Percentiles rank a stretch among this genome's conserved stretches.
These are phyloP conservation scores for Anseranas semipalmata DNA, from an alignment of 2,113 vertebrate species.

Conservation along the genomic window DNA sequence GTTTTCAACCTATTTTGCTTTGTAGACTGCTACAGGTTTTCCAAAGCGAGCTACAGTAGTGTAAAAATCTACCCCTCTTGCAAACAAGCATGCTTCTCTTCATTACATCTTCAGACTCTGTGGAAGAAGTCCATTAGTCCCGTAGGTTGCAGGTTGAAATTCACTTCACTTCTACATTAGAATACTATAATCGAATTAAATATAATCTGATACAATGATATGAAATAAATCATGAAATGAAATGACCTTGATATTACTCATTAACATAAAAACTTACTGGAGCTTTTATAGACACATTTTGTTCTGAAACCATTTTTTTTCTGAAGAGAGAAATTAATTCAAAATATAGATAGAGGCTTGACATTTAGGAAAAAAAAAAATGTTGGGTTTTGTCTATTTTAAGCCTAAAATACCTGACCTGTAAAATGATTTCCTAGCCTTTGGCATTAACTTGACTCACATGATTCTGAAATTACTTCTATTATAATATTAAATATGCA, in stretches of 20 bases:
- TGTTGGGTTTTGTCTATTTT: not conserved
- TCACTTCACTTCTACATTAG: not conserved
- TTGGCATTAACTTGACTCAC: not conserved
- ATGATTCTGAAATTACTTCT: not conserved
- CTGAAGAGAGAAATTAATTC: not conserved
- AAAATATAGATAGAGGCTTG: not conserved
- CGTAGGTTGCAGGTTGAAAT: not conserved
- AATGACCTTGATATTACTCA: not conserved
- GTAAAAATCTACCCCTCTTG: not conserved
- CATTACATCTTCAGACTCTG: not conserved
- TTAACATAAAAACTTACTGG: not conserved
- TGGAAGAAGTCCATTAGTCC: not conserved
- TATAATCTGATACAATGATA: not conserved
- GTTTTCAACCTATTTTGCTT: not conserved
- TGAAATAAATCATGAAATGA: not conserved
- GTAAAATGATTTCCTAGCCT: not conserved
- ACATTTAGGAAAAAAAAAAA: not conserved
- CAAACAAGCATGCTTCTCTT: not conserved
- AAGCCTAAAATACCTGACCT: not conserved
- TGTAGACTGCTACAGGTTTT: not conserved
- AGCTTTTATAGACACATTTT: not conserved
- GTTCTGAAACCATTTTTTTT: not conserved
- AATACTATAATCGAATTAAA: not conserved
- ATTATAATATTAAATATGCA: not conserved
- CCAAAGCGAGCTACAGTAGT: not conserved